These are phyloP conservation scores for Latrodectus elegans DNA, from an alignment of 2,888 invertebrate species.

Conservation along the genomic window DNA sequence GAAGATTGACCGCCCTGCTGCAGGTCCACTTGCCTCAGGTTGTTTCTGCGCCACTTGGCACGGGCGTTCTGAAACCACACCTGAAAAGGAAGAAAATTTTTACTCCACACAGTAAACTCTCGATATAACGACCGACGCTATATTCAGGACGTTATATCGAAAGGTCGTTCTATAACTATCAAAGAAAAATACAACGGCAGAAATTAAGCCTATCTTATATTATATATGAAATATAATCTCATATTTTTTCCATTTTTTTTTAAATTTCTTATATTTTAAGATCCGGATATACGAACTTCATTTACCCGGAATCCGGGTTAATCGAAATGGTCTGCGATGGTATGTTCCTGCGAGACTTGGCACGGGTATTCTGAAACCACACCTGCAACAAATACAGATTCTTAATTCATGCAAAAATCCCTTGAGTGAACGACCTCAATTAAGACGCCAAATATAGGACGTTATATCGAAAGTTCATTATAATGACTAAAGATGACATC, in stretches of 20 bases:
- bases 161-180: too few relatives aligned
- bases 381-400: conserved; percentile 81
- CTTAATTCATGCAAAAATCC: too few relatives aligned
- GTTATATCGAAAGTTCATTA: too few relatives aligned
- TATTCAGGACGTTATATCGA: too few relatives aligned
- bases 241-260: not conserved
- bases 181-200: not conserved
- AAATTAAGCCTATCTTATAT: not conserved
- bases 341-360: conserved; percentile 95
- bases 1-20: conserved; percentile 39
- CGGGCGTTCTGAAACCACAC: conserved; percentile 99
- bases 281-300: not conserved
- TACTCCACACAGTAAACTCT: too few relatives aligned
- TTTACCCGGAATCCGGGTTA: not conserved
- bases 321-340: conserved; percentile 44
- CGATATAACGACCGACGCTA: too few relatives aligned
- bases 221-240: too few relatives aligned
- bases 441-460: not conserved
- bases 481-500: not conserved
- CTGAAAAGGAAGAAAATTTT: conserved; percentile 78
- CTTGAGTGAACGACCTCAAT: not conserved
- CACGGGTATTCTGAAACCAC: conserved; percentile 98
- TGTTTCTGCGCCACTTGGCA: conserved; percentile 97
- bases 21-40: conserved; percentile 66
- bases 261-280: not conserved